These are phyloP conservation scores for Lepus townsendii DNA, from an alignment of 2,797 vertebrate species.

Conservation along the genomic window DNA sequence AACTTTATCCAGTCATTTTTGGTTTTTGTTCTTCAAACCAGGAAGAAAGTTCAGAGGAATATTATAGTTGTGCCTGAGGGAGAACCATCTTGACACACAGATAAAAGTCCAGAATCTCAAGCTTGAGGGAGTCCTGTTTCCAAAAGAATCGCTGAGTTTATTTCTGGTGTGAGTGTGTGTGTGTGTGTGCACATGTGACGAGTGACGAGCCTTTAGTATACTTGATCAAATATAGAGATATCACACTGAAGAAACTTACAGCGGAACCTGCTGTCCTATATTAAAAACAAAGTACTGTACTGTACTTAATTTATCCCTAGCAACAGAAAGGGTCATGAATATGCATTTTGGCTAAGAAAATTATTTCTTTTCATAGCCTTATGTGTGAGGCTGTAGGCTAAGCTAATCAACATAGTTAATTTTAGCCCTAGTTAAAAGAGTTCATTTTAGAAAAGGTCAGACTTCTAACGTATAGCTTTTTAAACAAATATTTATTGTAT, in stretches of 20 bases:
- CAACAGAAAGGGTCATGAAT: slow-evolving; percentile 79
- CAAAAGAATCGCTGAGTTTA: background rate
- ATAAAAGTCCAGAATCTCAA: slow-evolving; percentile 34
- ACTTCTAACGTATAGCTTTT: slow-evolving; percentile 25
- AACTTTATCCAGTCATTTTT: background rate
- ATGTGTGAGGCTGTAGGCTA: slow-evolving; percentile 70
- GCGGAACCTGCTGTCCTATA: slow-evolving; percentile 47
- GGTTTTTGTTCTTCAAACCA: slow-evolving; percentile 28
- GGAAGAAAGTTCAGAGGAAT: slow-evolving; percentile 41
- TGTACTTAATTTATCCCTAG: slow-evolving; percentile 76
- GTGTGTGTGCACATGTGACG: background rate
- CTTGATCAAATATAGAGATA: slow-evolving; percentile 29
- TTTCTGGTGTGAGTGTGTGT: background rate
- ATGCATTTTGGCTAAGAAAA: slow-evolving; percentile 81
- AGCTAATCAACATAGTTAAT: slow-evolving; percentile 76
- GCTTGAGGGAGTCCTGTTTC: slow-evolving; percentile 2
- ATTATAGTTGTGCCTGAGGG: slow-evolving; percentile 45
- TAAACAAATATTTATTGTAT: no score
- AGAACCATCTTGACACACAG: slow-evolving; percentile 17
- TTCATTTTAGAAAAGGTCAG: slow-evolving; percentile 80
- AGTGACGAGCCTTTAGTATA: background rate
- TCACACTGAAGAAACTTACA: background rate
- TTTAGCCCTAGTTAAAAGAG: slow-evolving; percentile 69
- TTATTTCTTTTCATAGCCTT: slow-evolving; percentile 74
- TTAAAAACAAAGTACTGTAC: slow-evolving; percentile 43